Percentiles rank a stretch among this genome's conserved stretches.
These are phyloP conservation scores for Alectura lathami DNA, from an alignment of 2,113 vertebrate species.

Conservation along the genomic window DNA sequence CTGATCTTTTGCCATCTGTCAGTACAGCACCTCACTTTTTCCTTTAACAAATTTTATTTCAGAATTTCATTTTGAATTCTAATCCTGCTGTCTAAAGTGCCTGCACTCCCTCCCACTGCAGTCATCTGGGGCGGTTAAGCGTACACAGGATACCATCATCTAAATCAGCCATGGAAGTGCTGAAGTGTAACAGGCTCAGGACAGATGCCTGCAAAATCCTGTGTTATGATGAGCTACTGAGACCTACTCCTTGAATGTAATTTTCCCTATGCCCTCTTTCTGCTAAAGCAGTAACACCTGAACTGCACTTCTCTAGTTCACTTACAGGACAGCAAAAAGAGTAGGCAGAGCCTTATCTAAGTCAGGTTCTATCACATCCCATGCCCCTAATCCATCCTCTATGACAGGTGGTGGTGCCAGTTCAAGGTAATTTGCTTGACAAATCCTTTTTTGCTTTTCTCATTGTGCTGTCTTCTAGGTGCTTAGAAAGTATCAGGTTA, in stretches of 20 bases:
- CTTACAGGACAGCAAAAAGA: background rate
- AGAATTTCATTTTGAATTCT: background rate
- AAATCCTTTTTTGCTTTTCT: background rate
- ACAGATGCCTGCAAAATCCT: background rate
- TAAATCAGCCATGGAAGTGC: background rate
- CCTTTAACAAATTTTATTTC: background rate
- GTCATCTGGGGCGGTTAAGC: background rate
- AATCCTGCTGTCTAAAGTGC: background rate
- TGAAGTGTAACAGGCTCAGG: background rate
- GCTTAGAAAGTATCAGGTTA: background rate
- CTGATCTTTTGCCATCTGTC: background rate
- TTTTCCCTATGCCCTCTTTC: background rate
- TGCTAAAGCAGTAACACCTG: background rate
- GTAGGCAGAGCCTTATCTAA: background rate
- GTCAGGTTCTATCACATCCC: background rate
- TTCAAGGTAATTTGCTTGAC: constrained; percentile 1
- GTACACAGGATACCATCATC: background rate
- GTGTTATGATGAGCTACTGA: background rate
- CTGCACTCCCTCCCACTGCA: background rate
- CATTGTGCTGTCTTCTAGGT: background rate
- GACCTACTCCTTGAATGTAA: background rate
- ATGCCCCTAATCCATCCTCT: background rate
- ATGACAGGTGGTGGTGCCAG: background rate
- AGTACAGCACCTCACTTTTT: background rate
- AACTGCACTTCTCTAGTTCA: background rate